A percentile compares a stretch with the other conserved stretches of the same genome.
Evolutionary conservation across 2,797 vertebrate genomes (phyloP).

Genomic region (Pelochelys cantorii): DNA sequence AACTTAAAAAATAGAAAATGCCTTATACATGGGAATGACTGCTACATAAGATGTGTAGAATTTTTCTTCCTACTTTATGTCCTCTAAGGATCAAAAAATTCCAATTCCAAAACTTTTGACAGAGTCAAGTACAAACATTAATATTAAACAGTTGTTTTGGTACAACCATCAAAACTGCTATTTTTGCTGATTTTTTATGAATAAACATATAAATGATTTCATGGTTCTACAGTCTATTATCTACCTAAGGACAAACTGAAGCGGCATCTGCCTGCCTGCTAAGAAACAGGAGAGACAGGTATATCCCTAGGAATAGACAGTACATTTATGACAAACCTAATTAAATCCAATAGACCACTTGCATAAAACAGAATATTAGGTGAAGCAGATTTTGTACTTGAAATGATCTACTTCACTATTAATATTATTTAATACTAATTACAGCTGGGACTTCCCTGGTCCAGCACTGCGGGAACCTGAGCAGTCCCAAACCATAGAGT

Average conservation of each 20-base stretch:
- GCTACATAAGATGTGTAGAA: background rate
- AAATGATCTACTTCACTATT: background rate
- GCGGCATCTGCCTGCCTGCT: constrained; percentile 42
- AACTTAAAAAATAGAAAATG: constrained; percentile 35
- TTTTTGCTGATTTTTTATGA: constrained; percentile 71
- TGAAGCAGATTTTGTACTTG: constrained; percentile 27
- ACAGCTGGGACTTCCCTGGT: no score
- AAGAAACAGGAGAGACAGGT: constrained; percentile 42
- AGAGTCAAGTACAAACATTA: constrained; percentile 69
- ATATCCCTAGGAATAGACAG: constrained; percentile 37
- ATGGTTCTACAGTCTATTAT: constrained; percentile 46
- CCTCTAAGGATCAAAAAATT: constrained; percentile 52
- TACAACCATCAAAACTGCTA: constrained; percentile 63
- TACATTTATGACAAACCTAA: constrained; percentile 60
- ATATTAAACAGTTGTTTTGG: constrained; percentile 77
- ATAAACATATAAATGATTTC: constrained; percentile 61
- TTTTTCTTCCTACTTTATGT: constrained; percentile 52
- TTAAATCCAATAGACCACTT: constrained; percentile 56
- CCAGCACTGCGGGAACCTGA: no score
- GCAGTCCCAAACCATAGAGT: no score
- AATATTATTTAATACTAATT: background rate
- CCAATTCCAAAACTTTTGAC: constrained; percentile 62
- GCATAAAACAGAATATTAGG: background rate
- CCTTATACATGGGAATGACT: constrained; percentile 24
- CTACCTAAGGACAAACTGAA: constrained; percentile 55